Base-by-base conservation (phyloP, 1,140 invertebrate genomes). In the Nebria ingens region DNA sequence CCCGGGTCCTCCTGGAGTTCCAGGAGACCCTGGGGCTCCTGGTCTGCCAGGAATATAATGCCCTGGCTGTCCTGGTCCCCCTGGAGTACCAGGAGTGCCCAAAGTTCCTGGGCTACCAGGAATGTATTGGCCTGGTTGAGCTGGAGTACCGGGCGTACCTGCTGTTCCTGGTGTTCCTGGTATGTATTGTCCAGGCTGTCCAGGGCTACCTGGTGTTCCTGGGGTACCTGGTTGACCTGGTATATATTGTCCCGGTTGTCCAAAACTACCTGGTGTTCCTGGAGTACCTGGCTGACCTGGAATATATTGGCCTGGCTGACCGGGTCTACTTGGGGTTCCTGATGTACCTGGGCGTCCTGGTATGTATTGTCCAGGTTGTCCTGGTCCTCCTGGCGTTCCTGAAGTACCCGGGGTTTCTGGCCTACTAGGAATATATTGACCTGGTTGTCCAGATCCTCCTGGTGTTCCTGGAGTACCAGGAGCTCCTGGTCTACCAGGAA, bases 1-100 rank as follows among this genome's bases (percentile, higher is more conserved):
- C 61, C 75, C 53, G 66, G 71, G 56, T 73, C 72, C 12, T 55
- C 58, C 21, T 71, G 69, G 15, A 58, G 59, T 23, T 66, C 64
- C 13, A 64, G 9, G 40, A 59, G 57, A 19, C 6, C 50, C 50
- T 1, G 50, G 20, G 4, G 19, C 22, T 1, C 50, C 50, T 21
- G 50, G 50, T 6, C 17, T 1, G n/a, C 55, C 57, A 20, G 61
- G 56, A n/a, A n/a, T 51, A 58, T 45, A 57, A 59, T 45, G 57
- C 61, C 21, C 21, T 1, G 22, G 22, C 55, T 12, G 2, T 12
- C 50, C 50, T 1, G 50, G 50, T 51, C 12, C 12, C 13, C 50
- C 50, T 20, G 50, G 54, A n/a, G 51, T 25, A 20, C 45, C 51
- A 34, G 70, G 70, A 58, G 9, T 23, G 21, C 34, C 52, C 21